A percentile compares a stretch with the other conserved stretches of the same genome.
These are phyloP conservation scores for Nephrotoma flavescens DNA, from an alignment of 2,888 invertebrate genomes.

Conservation along the genomic window DNA sequence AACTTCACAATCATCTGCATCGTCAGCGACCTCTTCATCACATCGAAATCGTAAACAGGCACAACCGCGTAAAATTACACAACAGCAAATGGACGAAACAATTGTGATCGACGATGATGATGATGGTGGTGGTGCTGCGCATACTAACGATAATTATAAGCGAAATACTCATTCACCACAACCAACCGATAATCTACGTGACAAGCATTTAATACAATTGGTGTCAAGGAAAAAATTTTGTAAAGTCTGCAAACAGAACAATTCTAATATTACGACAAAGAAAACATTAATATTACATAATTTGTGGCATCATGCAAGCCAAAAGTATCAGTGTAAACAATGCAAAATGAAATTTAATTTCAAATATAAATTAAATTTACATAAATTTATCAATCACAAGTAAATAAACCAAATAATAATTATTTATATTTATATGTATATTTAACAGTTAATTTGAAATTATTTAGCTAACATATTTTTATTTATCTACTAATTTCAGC, in stretches of 20 bases:
- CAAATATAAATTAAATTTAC: slow-evolving; percentile 25
- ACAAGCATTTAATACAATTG: slow-evolving; percentile 31
- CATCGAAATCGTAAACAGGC: slow-evolving; percentile 36
- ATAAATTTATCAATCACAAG: slow-evolving; percentile 19
- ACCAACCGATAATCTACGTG: slow-evolving; percentile 18
- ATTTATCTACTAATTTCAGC: no score
- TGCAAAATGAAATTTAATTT: slow-evolving; percentile 22
- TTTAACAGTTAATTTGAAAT: background rate
- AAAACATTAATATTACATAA: slow-evolving; percentile 35
- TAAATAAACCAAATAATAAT: background rate
- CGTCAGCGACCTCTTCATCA: background rate
- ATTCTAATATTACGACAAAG: slow-evolving; percentile 18
- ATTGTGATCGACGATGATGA: background rate
- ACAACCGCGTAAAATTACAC: slow-evolving; percentile 30
- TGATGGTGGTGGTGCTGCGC: background rate
- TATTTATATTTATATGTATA: background rate
- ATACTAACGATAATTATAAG: background rate
- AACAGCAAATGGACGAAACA: background rate
- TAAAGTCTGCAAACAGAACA: slow-evolving; percentile 16
- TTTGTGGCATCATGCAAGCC: slow-evolving; percentile 34
- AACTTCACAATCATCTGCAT: background rate
- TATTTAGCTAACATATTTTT: background rate
- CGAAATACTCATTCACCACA: slow-evolving; percentile 5
- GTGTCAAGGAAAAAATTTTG: slow-evolving; percentile 27
- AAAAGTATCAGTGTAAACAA: slow-evolving; percentile 16